Evolutionary conservation across 2,888 invertebrate genomes (phyloP).

Genomic region (Cerastis leucographa): DNA sequence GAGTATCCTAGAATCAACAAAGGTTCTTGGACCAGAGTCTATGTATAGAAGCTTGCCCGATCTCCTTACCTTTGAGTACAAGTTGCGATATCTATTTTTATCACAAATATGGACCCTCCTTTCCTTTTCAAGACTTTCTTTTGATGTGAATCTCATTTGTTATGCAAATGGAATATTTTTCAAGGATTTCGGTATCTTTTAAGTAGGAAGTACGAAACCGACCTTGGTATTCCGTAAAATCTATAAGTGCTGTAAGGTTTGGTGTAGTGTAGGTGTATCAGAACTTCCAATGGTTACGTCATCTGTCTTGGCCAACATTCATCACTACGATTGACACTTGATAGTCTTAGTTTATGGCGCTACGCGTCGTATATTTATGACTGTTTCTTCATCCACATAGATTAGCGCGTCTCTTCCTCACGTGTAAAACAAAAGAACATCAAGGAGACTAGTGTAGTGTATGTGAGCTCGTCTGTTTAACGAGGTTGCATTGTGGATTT

Average conservation of each 20-base stretch:
- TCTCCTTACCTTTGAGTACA: slow-evolving; percentile 36
- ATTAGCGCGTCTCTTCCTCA: slow-evolving; percentile 47
- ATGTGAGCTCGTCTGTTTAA: slow-evolving; percentile 75
- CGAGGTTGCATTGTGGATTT: slow-evolving; percentile 76
- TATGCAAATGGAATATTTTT: slow-evolving; percentile 32
- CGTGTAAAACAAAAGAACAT: slow-evolving; percentile 69
- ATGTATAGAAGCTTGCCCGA: no score
- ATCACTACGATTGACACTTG: slow-evolving; percentile 62
- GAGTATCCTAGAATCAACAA: no score
- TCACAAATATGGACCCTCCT: slow-evolving; percentile 29
- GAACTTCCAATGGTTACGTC: slow-evolving; percentile 39
- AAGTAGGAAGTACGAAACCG: not conserved
- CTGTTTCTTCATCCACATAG: slow-evolving; percentile 45
- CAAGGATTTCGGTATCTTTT: slow-evolving; percentile 33
- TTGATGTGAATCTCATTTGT: slow-evolving; percentile 26
- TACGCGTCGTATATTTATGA: slow-evolving; percentile 53
- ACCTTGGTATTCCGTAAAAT: slow-evolving; percentile 17
- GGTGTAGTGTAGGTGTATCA: not conserved
- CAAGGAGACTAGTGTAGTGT: slow-evolving; percentile 61
- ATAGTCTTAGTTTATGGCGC: slow-evolving; percentile 51
- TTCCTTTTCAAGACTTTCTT: slow-evolving; percentile 43
- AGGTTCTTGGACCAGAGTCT: no score
- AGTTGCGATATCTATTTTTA: slow-evolving; percentile 40
- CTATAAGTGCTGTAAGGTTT: not conserved
- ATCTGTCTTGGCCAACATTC: slow-evolving; percentile 45